Evolutionary conservation across 2,113 vertebrate species (phyloP), one percentile per base, ranked within the genome.

Genomic region (Xenus cinereus): DNA sequence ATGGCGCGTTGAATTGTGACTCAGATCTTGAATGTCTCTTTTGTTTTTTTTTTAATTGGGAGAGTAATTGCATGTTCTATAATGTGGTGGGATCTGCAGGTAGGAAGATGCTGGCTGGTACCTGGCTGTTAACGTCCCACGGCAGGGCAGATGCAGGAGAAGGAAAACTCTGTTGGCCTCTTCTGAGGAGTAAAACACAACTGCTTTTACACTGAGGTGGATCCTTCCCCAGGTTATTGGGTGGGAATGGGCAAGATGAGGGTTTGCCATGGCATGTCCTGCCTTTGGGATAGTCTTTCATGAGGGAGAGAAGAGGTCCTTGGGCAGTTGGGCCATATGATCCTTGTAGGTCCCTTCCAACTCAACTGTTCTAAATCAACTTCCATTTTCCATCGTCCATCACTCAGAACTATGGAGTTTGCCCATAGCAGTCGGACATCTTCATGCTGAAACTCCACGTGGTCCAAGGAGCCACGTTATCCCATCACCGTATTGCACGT

Each of bases 401-500:
- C 57, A 33, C 7, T 12, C 75, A 72, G 74, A 64, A 22, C 32
- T 45, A 37, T 14, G 10, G 71, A 45, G 6, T 39, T 74, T 56
- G 43, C 28, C 32, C 9, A 2, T 0, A 69, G 56, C 24, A 30
- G 33, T 7, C 46, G 62, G 82, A 50, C 1, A 0, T 8, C 66
- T 53, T 27, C 69, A 32, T 0, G 8, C 35, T 23, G 67, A 45
- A 73, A 39, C 54, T 54, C 28, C 1, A 0, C 15, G 32, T 2
- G 8, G 15, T 43, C 57, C 3, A 5, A 85, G 68, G 54, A 45
- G 54, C 24, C 2, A 2, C 18, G 30, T 30, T 41, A 66, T 23
- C 45, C 63, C 60, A 23, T 23, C 48, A 9, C 13, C 14, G 1
- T 46, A 15, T 13, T 3, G 0, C 1, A 3, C 1, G 3, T 9